Evolutionary conservation across 2,113 vertebrate species (phyloP).

Genomic region (Oophaga pumilio): DNA sequence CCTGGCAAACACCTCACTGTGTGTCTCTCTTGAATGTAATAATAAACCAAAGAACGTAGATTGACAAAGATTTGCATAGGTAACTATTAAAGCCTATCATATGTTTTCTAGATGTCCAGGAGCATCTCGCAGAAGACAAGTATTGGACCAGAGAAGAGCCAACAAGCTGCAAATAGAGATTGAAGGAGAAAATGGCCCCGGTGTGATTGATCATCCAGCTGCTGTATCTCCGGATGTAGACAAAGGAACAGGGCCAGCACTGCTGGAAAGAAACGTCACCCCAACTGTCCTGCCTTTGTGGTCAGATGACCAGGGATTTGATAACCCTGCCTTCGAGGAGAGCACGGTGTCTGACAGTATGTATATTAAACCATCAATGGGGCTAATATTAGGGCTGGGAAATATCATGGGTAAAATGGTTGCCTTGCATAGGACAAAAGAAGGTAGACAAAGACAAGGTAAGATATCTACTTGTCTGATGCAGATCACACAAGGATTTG

Average conservation of each 20-base stretch:
- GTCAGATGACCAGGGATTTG: conserved; percentile 83
- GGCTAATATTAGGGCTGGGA: neutral
- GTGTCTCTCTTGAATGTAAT: neutral
- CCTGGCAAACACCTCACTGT: neutral
- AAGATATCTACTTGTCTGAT: neutral
- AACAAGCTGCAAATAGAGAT: conserved; percentile 69
- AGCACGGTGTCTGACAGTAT: conserved; percentile 83
- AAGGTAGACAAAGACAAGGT: neutral
- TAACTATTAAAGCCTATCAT: neutral
- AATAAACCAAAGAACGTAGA: neutral
- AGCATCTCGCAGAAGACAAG: conserved; percentile 81
- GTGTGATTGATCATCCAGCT: conserved; percentile 72
- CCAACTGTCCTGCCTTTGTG: conserved; percentile 73
- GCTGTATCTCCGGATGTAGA: conserved; percentile 69
- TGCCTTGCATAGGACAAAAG: neutral
- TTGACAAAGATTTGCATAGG: neutral
- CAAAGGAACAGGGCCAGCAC: conserved; percentile 64
- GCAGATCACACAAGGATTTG: neutral
- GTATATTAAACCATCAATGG: conserved; percentile 61
- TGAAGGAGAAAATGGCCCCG: conserved; percentile 68
- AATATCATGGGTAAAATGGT: neutral
- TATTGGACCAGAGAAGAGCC: conserved; percentile 75
- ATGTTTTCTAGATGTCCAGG: conserved; percentile 83
- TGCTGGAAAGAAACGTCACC: conserved; percentile 66
- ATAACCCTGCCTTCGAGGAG: conserved; percentile 94